Percentiles rank a stretch among this genome's conserved stretches.
These are phyloP conservation scores for Phytoseiulus persimilis DNA, from an alignment of 2,888 invertebrate species.

Conservation along the genomic window DNA sequence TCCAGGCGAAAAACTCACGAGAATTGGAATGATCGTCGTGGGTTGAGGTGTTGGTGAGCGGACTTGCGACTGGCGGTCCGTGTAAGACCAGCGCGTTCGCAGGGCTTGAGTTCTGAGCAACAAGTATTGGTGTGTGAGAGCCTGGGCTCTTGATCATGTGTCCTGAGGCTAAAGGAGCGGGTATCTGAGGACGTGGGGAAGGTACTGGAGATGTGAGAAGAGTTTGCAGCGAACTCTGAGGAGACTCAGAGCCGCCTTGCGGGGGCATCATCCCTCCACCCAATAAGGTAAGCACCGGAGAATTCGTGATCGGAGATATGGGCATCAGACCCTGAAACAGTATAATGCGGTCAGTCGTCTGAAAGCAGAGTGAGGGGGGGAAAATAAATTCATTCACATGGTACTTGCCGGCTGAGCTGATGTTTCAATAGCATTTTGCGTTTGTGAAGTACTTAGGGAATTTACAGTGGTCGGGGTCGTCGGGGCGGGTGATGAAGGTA, in stretches of 20 bases:
- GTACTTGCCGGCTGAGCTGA: background rate
- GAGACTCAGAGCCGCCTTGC: background rate
- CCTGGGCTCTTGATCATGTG: background rate
- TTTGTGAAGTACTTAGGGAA: slow-evolving; percentile 13
- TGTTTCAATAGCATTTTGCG: background rate
- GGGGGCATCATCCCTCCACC: background rate
- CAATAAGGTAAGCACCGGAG: background rate
- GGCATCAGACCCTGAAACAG: background rate
- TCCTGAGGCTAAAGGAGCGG: background rate
- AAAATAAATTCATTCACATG: too few relatives aligned
- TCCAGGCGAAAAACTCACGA: background rate
- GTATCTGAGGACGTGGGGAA: slow-evolving; percentile 18
- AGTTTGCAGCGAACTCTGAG: slow-evolving; percentile 16
- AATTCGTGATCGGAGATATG: background rate
- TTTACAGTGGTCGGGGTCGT: slow-evolving; percentile 25
- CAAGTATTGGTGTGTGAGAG: background rate
- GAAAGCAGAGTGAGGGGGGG: too few relatives aligned
- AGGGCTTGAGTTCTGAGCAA: background rate
- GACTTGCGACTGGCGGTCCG: background rate
- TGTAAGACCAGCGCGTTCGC: background rate
- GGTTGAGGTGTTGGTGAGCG: background rate
- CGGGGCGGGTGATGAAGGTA: slow-evolving; percentile 11
- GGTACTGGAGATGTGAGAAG: slow-evolving; percentile 33
- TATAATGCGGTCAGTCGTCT: too few relatives aligned
- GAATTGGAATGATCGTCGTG: slow-evolving; percentile 34